Percentiles rank a stretch among this genome's conserved stretches.
These are phyloP conservation scores for Crematogaster levior DNA, from an alignment of 2,888 invertebrate genomes.

Conservation along the genomic window DNA sequence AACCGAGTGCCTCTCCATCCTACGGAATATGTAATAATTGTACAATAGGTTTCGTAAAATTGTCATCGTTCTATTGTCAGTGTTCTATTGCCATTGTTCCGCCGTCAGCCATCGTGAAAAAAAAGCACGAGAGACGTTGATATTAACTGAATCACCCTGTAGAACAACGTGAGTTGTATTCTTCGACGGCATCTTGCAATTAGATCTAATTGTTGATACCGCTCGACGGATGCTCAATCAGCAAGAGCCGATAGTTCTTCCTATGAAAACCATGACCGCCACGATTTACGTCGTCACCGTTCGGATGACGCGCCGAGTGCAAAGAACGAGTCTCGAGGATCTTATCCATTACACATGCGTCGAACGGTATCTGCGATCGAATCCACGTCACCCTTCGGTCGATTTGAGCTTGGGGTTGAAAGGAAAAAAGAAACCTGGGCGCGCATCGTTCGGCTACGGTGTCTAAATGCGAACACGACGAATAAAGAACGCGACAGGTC, in stretches of 20 bases:
- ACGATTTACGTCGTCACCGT: not conserved
- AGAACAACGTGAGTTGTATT: conserved; percentile 4
- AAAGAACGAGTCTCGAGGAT: not conserved
- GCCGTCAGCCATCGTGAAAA: not conserved
- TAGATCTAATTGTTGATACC: conserved; percentile 51
- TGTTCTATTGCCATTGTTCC: not conserved
- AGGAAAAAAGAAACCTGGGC: not conserved
- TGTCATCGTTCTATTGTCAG: not conserved
- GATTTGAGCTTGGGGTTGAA: too few relatives aligned
- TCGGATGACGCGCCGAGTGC: conserved; percentile 28
- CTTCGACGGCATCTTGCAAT: conserved; percentile 19
- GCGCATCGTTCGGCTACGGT: not conserved
- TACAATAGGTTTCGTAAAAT: not conserved
- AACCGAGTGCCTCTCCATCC: not conserved
- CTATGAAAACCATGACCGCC: not conserved
- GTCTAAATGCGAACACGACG: not conserved
- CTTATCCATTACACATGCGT: conserved; percentile 16
- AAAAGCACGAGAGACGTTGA: not conserved
- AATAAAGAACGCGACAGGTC: not conserved
- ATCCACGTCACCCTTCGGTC: not conserved
- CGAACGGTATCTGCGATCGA: not conserved
- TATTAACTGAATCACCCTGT: conserved; percentile 11
- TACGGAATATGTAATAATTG: not conserved
- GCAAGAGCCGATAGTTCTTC: conserved; percentile 14
- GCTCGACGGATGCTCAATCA: conserved; percentile 34